Evolutionary conservation across 2,113 vertebrate species (phyloP), one percentile per base, ranked within the genome.

Genomic region (Mohoua ochrocephala): DNA sequence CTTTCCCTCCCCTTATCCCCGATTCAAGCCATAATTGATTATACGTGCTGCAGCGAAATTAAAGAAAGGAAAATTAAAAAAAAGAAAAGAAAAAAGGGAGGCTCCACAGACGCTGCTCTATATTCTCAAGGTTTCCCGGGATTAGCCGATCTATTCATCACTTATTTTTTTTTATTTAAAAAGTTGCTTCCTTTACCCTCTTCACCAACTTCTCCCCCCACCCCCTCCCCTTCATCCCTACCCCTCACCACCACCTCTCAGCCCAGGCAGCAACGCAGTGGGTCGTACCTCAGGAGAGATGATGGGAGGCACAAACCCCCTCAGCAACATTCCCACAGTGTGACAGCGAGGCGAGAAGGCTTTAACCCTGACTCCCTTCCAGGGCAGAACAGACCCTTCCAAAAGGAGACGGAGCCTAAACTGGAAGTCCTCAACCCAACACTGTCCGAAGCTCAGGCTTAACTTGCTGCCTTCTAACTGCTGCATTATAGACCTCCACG

Each of bases 11-110:
- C 98, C 98, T 98, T 98, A 98, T 98, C 97, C 97, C 95, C 57
- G 61, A 98, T 98, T 99, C 98, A 98, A 98, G 97, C 98, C 98
- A 98, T 99, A 99, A 99, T 99, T 99, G 99, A 99, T 99, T 99
- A 99, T 99, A 99, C 80, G 99, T 99, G 99, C 98, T 98, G 98
- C 98, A 98, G 97, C 97, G 96, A 98, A 98, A 98, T 98, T 98
- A 98, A 98, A 98, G 95, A 98, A 98, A 98, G 96, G 98, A 97
- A 98, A 97, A 98, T 98, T 97, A 94, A 97, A 97, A 97, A 97
- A 97, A 97, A 97, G 96, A 98, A 98, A 95, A 91, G 96, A 96
- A 96, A 97, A 97, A 97, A 96, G 91, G 91, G 97, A 97, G 95
- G 96, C 96, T 97, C 87, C 97, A 93, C 95, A 97, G 92, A 89